phyloP scores from a whole-genome alignment of 2,113 vertebrate species.

The Onychostoma macrolepis region DNA sequence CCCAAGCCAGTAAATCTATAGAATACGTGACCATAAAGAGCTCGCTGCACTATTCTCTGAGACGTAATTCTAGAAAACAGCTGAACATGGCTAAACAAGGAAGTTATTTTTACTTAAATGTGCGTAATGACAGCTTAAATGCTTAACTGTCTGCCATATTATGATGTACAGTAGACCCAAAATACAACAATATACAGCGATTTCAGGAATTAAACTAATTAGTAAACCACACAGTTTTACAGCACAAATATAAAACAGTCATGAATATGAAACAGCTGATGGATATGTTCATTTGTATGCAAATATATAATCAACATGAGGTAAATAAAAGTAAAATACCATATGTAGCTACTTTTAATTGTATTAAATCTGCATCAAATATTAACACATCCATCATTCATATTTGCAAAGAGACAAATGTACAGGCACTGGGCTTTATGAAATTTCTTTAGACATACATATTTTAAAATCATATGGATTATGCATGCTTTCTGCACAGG shows the following conservation, averaged over 20 bases:
- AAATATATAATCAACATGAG: not conserved
- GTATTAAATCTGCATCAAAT: not conserved
- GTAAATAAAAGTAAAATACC: not conserved
- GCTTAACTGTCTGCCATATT: not conserved
- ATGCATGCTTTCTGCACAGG: conserved; percentile 9
- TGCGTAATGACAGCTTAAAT: not conserved
- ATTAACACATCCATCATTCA: not conserved
- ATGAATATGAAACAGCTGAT: not conserved
- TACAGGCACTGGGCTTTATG: not conserved
- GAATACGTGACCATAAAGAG: conserved; percentile 36
- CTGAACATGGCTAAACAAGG: not conserved
- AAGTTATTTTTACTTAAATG: not conserved
- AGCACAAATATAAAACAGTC: not conserved
- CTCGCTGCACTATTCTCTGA: conserved; percentile 1
- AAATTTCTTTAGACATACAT: not conserved
- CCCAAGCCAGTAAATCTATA: conserved; percentile 63
- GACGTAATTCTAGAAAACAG: not conserved
- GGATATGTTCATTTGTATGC: not conserved
- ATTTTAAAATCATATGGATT: conserved; percentile 33
- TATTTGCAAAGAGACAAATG: not conserved
- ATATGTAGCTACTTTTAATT: not conserved
- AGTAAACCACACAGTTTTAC: not conserved
- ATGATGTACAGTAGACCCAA: not conserved
- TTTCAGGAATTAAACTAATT: not conserved
- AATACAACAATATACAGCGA: not conserved